Evolutionary conservation across 2,888 invertebrate species (phyloP), one percentile per base, ranked within the genome.

Genomic region (Melolontha melolontha): DNA sequence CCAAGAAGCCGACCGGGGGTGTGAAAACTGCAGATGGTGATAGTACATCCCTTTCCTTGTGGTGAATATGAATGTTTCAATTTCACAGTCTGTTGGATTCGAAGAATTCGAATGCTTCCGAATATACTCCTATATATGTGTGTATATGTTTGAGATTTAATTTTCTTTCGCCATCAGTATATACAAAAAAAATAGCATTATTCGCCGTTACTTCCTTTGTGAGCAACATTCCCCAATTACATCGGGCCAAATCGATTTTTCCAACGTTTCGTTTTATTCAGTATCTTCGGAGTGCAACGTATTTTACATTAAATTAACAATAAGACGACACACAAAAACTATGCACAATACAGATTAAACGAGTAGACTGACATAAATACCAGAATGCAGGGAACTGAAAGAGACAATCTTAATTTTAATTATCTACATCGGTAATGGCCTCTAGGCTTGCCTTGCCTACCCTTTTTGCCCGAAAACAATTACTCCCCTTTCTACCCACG

Each of bases 41-140:
- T 52, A 14, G 65, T 50, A 64, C 64, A 57, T 59, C 66, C 57
- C 50, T 66, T 62, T 64, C 49, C 42, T 41, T 51, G 67, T 55
- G 62, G 70, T 70, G 73, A 73, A 74, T 74, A 74, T 74, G 73
- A 74, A 74, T 74, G 73, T 74, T 74, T 74, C 74, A 74, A 74
- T 74, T 74, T 74, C 74, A 74, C 73, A 74, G 70, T 73, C 73
- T 70, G 74, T 73, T 71, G 74, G 62, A 69, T 68, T 52, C 68
- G 64, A 72, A 70, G 67, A 70, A 69, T 67, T 63, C 67, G 40
- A 66, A 71, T 59, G 65, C 49, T 49, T 44, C 47, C 14, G 8
- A 14, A 54, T 16, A 16, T 34, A 34, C 10, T 10, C 10, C 1
- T 54, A 39, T 14, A 54, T 44, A 14, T 11, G 6, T 4, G 17